Base-by-base conservation (phyloP, 2,888 invertebrate genomes). In the Taenaris catops region DNA sequence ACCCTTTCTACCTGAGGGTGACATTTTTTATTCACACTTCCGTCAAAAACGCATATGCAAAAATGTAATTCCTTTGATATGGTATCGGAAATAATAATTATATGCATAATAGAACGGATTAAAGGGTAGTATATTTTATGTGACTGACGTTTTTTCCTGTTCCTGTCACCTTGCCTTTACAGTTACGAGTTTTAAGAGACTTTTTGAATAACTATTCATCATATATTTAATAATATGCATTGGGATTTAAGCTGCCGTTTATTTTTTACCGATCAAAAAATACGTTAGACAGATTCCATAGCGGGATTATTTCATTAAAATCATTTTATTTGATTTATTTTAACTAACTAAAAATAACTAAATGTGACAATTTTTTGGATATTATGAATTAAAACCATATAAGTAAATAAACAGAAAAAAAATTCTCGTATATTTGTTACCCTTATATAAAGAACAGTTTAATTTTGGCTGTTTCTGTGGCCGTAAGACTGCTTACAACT, bases 41-140 rank as follows among this genome's bases (percentile, higher is more conserved):
- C 80, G 78, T 70, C 79, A 71, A 67, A 36, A 34, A 70, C 60
- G 68, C 70, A 69, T 81, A 84, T 84, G 84, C 84, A 86, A 84
- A 84, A 83, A 78, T 74, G 72, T 76, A 78, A 74, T 74, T 83
- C 78, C 84, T 83, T 84, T 79, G 81, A 81, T 79, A 71, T 46
- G 10, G 66, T 64, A 74, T 80, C 81, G 83, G 83, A 83, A 86
- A 84, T 83, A 86, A 84, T 86, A 83, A 86, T 84, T 84, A 84
- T 83, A 84, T 86, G 86, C 84, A 83, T 84, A 81, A 84, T 74
- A 69, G 74, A 72, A 61, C 67, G 83, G 86, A 86, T 86, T 84
- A 84, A 45, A 65, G 63, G 80, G 76, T 73, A 68, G 61, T 47
- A 51, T 59, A 59, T 63, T n/a, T 52, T 69, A 55, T 70, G 74